A percentile compares a stretch with the other conserved stretches of the same genome.
These are phyloP conservation scores for Corythucha ciliata DNA, from an alignment of 2,888 invertebrate species.

Conservation along the genomic window DNA sequence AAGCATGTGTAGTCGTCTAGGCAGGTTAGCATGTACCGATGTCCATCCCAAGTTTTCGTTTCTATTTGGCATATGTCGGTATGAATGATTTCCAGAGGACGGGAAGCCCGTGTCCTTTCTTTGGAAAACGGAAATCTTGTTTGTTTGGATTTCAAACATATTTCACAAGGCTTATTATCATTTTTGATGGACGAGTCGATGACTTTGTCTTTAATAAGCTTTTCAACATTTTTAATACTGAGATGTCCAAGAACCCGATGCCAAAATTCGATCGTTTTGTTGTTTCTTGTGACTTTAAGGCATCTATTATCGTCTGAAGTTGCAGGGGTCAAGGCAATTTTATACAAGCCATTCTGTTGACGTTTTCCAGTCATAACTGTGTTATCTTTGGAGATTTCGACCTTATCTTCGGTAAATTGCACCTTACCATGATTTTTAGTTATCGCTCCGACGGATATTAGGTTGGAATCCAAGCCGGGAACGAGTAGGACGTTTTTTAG, in stretches of 20 bases:
- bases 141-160: conserved; percentile 35
- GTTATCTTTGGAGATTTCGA: background rate
- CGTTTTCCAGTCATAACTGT: background rate
- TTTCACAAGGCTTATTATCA: conserved; percentile 27
- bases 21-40: conserved; percentile 29
- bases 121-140: conserved; percentile 34
- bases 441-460: background rate
- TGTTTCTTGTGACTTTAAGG: background rate
- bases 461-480: background rate
- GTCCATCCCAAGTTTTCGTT: conserved; percentile 24
- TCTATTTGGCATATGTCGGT: conserved; percentile 30
- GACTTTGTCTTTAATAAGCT: background rate
- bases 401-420: background rate
- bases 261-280: background rate
- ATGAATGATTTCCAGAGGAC: conserved; percentile 29
- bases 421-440: background rate
- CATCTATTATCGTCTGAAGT: background rate
- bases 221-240: background rate
- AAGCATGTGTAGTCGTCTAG: conserved; percentile 33
- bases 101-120: conserved; percentile 24
- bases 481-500: background rate
- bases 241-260: background rate
- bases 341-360: background rate
- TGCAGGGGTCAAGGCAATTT: background rate
- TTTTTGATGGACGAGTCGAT: too few relatives aligned